Conservation (phyloP, 2,888 invertebrate genomes). For the Pterobdella sp. region DNA sequence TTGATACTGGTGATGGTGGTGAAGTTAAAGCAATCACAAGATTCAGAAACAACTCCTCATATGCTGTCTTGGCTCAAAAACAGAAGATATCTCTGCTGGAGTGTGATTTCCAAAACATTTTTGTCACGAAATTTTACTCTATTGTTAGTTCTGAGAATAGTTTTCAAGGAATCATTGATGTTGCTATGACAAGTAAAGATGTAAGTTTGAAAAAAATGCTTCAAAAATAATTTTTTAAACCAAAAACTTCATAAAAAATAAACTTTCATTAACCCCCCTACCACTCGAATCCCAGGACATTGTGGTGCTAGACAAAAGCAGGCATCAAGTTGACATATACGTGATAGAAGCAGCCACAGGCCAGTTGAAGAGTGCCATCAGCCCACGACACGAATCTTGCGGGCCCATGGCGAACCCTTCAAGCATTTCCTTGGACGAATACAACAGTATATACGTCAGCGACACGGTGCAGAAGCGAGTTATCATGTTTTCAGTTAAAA, state of each 20-base stretch:
- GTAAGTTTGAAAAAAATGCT: neutral
- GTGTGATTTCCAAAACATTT: conserved; percentile 5
- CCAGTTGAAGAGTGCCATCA: conserved; percentile 23
- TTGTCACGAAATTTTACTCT: conserved; percentile 1
- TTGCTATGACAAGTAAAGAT: conserved; percentile 22
- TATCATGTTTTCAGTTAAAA: conserved; percentile 5
- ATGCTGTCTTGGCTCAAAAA: conserved; percentile 2
- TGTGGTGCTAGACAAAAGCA: conserved; percentile 20
- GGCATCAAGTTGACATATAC: conserved; percentile 18
- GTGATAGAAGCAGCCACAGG: conserved; percentile 14
- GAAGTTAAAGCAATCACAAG: conserved; percentile 7
- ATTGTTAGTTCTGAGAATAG: neutral
- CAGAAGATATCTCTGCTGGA: conserved; percentile 14
- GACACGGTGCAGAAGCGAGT: conserved; percentile 12
- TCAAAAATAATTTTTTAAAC: neutral
- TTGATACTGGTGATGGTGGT: neutral
- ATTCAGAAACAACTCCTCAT: neutral
- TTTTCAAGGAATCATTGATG: conserved; percentile 13
- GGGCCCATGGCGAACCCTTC: conserved; percentile 7
- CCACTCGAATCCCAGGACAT: neutral
- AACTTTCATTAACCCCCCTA: neutral
- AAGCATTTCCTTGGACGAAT: neutral
- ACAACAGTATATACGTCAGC: conserved; percentile 12
- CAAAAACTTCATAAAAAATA: neutral
- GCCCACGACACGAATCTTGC: conserved; percentile 21